These are phyloP conservation scores for Heliconius hortense DNA, from an alignment of 2,888 invertebrate species.

Conservation along the genomic window DNA sequence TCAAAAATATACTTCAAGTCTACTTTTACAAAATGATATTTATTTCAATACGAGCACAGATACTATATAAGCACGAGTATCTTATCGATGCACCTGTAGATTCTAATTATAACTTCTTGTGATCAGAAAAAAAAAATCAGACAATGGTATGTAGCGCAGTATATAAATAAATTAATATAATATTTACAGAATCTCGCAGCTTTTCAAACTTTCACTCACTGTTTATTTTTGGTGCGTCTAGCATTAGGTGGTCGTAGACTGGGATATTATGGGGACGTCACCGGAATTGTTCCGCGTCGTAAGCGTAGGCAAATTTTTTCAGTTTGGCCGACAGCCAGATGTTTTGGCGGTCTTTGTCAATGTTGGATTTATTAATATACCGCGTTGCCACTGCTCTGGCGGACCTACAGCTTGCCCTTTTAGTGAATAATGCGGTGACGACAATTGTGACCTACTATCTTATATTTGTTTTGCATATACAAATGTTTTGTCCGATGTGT, in stretches of 20 bases:
- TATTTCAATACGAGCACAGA: not conserved
- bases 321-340: conserved; percentile 70
- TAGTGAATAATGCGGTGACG: conserved; percentile 43
- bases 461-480: conserved; percentile 7
- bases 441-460: conserved; percentile 41
- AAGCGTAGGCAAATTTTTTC: conserved; percentile 68
- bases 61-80: not conserved
- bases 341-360: conserved; percentile 82
- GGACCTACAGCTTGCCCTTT: conserved; percentile 52
- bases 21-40: not conserved
- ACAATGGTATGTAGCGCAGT: not conserved
- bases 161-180: not conserved
- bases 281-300: conserved; percentile 55
- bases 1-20: not conserved
- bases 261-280: conserved; percentile 51
- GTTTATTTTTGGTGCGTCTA: conserved; percentile 42
- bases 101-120: not conserved
- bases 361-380: conserved; percentile 80
- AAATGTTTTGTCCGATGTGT: conserved; percentile 2
- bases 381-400: conserved; percentile 65
- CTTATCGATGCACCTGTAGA: not conserved
- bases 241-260: conserved; percentile 41
- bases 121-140: not conserved
- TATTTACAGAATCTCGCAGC: conserved; percentile 25
- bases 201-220: conserved; percentile 34